phyloP scores from a whole-genome alignment of 2,888 invertebrate genomes.

The Allophyes oxyacanthae region DNA sequence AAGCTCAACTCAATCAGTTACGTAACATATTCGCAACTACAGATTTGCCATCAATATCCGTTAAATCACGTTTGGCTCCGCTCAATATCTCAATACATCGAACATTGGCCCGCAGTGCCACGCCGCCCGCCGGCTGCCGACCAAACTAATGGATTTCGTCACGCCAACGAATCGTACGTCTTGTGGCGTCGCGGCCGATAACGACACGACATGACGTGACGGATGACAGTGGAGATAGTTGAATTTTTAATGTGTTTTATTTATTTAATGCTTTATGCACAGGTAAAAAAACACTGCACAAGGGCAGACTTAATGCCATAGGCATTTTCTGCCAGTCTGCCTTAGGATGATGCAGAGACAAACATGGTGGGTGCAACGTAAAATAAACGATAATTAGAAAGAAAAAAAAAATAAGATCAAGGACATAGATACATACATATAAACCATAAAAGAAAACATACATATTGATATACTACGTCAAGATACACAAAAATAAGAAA shows the following conservation, averaged over 20 bases:
- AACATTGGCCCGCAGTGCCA: slow-evolving; percentile 47
- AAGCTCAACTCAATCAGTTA: slow-evolving; percentile 33
- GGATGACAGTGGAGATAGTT: slow-evolving; percentile 45
- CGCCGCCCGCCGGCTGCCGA: slow-evolving; percentile 30
- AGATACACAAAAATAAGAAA: too few relatives aligned
- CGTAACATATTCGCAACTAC: slow-evolving; percentile 27
- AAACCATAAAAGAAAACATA: too few relatives aligned
- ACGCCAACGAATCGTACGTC: slow-evolving; percentile 58
- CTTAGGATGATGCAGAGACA: too few relatives aligned
- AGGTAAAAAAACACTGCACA: too few relatives aligned
- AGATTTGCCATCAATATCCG: slow-evolving; percentile 46
- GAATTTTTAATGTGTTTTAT: slow-evolving; percentile 27
- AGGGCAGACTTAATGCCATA: too few relatives aligned
- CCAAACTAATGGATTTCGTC: slow-evolving; percentile 65
- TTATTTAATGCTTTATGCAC: too few relatives aligned
- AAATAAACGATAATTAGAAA: too few relatives aligned
- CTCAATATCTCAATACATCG: slow-evolving; percentile 64
- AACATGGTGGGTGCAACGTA: too few relatives aligned
- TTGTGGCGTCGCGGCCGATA: slow-evolving; percentile 39
- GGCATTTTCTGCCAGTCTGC: too few relatives aligned
- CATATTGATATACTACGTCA: too few relatives aligned
- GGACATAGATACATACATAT: too few relatives aligned
- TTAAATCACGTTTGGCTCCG: slow-evolving; percentile 58
- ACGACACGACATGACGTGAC: slow-evolving; percentile 42
- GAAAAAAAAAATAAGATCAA: too few relatives aligned